phyloP scores from a whole-genome alignment of 2,113 vertebrate species.

The Elaphurus davidianus region DNA sequence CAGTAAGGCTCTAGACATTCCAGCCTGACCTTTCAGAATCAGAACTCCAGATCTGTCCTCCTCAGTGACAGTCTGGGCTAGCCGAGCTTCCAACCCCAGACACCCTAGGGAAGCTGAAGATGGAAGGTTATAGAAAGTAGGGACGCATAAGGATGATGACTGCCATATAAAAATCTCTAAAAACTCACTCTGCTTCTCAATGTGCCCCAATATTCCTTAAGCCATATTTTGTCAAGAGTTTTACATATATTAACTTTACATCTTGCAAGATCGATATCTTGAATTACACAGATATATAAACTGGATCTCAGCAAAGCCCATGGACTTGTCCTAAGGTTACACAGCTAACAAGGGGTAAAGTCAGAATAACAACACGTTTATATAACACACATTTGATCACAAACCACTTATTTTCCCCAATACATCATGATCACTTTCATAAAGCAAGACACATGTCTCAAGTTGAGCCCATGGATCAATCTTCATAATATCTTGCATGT shows the following conservation, averaged over 20 bases:
- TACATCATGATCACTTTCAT: background rate
- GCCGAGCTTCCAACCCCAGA: background rate
- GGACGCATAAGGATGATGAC: background rate
- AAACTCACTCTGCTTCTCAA: background rate
- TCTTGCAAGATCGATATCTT: background rate
- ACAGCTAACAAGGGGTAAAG: background rate
- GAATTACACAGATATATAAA: background rate
- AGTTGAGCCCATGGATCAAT: background rate
- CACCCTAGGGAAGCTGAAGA: background rate
- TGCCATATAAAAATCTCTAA: background rate
- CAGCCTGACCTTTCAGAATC: background rate
- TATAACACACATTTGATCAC: background rate
- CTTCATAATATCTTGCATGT: background rate
- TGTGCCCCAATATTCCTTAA: background rate
- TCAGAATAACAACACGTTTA: background rate
- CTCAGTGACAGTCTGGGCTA: background rate
- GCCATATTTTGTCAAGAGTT: background rate
- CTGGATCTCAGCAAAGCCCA: background rate
- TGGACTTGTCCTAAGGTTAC: background rate
- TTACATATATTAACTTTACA: background rate
- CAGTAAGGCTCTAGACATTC: fast-evolving
- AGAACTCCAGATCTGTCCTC: background rate
- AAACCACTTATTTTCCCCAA: background rate
- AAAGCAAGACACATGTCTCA: background rate
- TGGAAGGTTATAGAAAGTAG: background rate